Conservation (phyloP, 2,113 vertebrate species). For the Otolemur garnettii region DNA sequence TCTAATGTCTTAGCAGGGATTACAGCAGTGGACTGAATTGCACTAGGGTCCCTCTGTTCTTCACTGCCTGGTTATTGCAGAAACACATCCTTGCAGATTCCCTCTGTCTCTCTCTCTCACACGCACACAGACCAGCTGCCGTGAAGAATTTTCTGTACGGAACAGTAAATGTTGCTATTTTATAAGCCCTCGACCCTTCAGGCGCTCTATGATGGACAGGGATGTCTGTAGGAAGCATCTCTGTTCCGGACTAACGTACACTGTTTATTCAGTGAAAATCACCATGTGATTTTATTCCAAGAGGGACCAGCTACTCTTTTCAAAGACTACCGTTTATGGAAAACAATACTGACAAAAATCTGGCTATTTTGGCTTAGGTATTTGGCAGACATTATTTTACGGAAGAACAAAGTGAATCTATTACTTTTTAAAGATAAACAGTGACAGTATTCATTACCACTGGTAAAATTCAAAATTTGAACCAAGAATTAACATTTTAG, state of each 20-base stretch:
- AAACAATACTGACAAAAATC: not conserved
- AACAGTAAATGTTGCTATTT: not conserved
- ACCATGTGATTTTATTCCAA: not conserved
- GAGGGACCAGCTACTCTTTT: not conserved
- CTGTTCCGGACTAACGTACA: not conserved
- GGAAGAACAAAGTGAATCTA: not conserved
- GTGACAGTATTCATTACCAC: not conserved
- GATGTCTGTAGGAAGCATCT: not conserved
- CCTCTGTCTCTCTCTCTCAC: too few relatives aligned
- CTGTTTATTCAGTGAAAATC: not conserved
- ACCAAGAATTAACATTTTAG: not conserved
- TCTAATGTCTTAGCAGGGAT: not conserved
- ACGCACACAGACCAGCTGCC: too few relatives aligned
- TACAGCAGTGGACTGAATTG: not conserved
- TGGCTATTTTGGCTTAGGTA: not conserved
- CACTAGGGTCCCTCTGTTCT: too few relatives aligned
- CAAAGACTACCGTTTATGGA: not conserved
- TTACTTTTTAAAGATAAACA: not conserved
- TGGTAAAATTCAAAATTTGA: constrained; percentile 44
- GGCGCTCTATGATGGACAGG: not conserved
- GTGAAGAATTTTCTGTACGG: not conserved
- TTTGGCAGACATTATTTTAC: not conserved
- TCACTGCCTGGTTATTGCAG: not conserved
- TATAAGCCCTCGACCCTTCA: not conserved
- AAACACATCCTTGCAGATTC: not conserved